phyloP scores from a whole-genome alignment of 2,888 invertebrate genomes.

The Platerodrilus igneus region DNA sequence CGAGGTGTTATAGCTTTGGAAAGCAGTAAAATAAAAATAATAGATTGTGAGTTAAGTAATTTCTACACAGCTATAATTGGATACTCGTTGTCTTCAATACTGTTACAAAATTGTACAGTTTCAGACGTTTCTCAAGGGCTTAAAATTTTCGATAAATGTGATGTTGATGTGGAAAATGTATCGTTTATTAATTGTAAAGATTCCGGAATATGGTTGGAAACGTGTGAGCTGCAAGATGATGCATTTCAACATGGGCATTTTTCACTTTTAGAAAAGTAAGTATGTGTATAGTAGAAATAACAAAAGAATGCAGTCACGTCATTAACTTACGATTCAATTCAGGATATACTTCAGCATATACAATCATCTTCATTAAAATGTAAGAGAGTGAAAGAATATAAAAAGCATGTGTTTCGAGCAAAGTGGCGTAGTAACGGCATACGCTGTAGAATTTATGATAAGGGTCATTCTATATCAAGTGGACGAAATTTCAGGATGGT shows the following conservation, averaged over 20 bases:
- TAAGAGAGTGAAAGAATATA: too few species aligned
- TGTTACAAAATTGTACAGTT: slow-evolving; percentile 40
- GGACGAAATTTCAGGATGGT: too few species aligned
- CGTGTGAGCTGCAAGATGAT: slow-evolving; percentile 35
- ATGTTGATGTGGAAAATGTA: slow-evolving; percentile 41
- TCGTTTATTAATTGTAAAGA: slow-evolving; percentile 48
- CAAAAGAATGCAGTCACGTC: too few species aligned
- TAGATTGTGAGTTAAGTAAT: slow-evolving; percentile 50
- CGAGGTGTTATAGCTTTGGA: slow-evolving; percentile 53
- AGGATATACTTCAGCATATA: too few species aligned
- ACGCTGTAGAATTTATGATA: too few species aligned
- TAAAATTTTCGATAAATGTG: slow-evolving; percentile 48
- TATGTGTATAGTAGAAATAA: too few species aligned
- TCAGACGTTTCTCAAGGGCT: slow-evolving; percentile 40
- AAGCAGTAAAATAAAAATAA: slow-evolving; percentile 46
- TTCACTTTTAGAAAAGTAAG: slow-evolving; percentile 40
- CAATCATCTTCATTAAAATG: too few species aligned
- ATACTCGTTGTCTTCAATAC: slow-evolving; percentile 45
- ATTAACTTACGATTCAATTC: too few species aligned
- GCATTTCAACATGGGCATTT: slow-evolving; percentile 34
- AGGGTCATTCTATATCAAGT: too few species aligned
- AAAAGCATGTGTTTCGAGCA: too few species aligned
- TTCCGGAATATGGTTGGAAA: slow-evolving; percentile 52
- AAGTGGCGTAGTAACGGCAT: too few species aligned
- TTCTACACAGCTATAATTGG: slow-evolving; percentile 53